These are phyloP conservation scores for Drymodes brunneopygia DNA, from an alignment of 2,113 vertebrate species.

Conservation along the genomic window DNA sequence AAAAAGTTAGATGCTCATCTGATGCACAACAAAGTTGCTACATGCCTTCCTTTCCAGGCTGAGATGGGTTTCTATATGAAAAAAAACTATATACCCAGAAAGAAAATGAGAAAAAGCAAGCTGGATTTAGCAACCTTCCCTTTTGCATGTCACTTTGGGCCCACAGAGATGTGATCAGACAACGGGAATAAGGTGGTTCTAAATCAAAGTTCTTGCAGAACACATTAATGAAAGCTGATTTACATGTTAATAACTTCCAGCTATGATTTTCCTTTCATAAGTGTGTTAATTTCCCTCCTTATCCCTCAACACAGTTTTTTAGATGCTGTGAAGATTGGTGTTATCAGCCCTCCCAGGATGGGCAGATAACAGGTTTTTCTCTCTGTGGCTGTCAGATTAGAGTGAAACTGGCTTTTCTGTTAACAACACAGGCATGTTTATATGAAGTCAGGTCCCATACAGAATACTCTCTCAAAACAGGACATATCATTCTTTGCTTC, in stretches of 20 bases:
- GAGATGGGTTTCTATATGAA: background rate
- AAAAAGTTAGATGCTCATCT: background rate
- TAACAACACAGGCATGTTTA: background rate
- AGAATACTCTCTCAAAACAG: background rate
- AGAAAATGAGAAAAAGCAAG: background rate
- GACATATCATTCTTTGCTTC: background rate
- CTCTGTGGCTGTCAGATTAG: background rate
- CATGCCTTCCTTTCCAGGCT: background rate
- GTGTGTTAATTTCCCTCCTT: background rate
- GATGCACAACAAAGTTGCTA: background rate
- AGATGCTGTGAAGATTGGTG: background rate
- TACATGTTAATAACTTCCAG: background rate
- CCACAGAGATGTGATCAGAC: background rate
- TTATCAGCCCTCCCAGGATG: slow-evolving; percentile 7
- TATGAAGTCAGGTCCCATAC: background rate
- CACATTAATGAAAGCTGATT: background rate
- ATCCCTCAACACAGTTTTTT: background rate
- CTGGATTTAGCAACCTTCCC: background rate
- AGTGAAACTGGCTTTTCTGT: background rate
- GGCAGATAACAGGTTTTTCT: background rate
- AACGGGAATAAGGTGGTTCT: background rate
- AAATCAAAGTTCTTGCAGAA: background rate
- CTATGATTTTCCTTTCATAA: background rate
- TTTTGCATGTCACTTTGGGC: background rate
- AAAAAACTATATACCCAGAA: background rate